Conservation (phyloP, 2,888 invertebrate genomes). For the Drosophila fungiperda region DNA sequence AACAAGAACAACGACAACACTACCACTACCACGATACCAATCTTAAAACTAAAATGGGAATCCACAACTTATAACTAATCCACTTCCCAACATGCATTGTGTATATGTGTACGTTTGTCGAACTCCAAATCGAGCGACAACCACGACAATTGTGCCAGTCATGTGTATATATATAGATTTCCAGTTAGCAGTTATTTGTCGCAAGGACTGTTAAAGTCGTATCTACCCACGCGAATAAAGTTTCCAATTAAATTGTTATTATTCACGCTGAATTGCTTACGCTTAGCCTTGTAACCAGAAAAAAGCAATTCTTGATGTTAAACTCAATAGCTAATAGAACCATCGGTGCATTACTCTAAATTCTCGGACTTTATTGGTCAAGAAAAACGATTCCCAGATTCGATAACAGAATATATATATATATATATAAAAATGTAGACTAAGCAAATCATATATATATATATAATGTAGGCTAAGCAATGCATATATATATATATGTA, state of each 20-base stretch:
- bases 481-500: slow-evolving; percentile 2
- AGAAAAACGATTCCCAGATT: neutral
- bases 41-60: neutral
- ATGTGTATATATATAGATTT: neutral
- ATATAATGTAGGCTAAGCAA: neutral
- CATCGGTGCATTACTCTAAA: slow-evolving; percentile 44
- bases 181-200: neutral
- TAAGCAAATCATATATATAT: slow-evolving; percentile 16
- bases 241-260: slow-evolving; percentile 6
- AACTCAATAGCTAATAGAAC: slow-evolving; percentile 22
- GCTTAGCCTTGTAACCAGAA: slow-evolving; percentile 20
- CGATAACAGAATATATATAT: slow-evolving; percentile 21
- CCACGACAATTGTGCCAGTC: neutral
- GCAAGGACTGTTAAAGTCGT: slow-evolving; percentile 1
- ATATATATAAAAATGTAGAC: slow-evolving; percentile 9
- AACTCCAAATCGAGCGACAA: neutral
- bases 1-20: slow-evolving; percentile 2
- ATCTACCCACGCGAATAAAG: neutral
- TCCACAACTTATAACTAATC: neutral
- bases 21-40: slow-evolving; percentile 2
- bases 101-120: neutral
- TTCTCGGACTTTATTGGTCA: slow-evolving; percentile 10
- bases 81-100: neutral
- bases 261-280: slow-evolving; percentile 9
- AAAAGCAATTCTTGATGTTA: slow-evolving; percentile 23